These are phyloP conservation scores for Anthoscopus minutus DNA, from an alignment of 2,113 vertebrate species.

Conservation along the genomic window DNA sequence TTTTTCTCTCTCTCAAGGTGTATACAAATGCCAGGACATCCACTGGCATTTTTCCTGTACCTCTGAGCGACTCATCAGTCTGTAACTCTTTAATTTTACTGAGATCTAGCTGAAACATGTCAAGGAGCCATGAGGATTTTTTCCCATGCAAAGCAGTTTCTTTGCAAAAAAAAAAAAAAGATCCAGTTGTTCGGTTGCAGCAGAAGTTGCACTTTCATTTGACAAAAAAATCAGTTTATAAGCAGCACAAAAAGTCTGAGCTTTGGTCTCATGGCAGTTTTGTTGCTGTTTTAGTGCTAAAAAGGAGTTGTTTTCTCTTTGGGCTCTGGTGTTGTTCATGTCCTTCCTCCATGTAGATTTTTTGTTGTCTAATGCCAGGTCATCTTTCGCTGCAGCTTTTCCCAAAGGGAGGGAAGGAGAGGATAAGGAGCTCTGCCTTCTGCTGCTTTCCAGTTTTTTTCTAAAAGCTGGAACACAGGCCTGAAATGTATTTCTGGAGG, in stretches of 20 bases:
- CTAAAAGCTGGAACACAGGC: neutral
- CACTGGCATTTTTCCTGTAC: conserved; percentile 64
- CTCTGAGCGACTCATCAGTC: conserved; percentile 60
- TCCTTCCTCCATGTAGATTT: neutral
- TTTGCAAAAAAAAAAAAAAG: neutral
- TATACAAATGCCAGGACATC: conserved; percentile 45
- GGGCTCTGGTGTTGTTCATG: neutral
- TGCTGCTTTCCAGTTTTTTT: neutral
- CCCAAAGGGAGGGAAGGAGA: neutral
- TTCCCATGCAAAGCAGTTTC: conserved; percentile 60
- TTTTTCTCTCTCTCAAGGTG: neutral
- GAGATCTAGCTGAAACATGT: conserved; percentile 60
- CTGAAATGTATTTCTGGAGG: neutral
- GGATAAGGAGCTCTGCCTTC: neutral
- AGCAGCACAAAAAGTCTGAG: neutral
- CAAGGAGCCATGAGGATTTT: conserved; percentile 54
- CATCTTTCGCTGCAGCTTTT: neutral
- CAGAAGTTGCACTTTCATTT: neutral
- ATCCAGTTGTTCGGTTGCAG: neutral
- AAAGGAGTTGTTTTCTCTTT: neutral
- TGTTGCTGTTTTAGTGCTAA: neutral
- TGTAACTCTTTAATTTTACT: conserved; percentile 56
- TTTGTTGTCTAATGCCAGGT: neutral
- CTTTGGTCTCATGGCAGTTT: neutral
- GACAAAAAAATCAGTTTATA: neutral